Evolutionary conservation across 2,888 invertebrate genomes (phyloP).

Genomic region (Dascillus cervinus): DNA sequence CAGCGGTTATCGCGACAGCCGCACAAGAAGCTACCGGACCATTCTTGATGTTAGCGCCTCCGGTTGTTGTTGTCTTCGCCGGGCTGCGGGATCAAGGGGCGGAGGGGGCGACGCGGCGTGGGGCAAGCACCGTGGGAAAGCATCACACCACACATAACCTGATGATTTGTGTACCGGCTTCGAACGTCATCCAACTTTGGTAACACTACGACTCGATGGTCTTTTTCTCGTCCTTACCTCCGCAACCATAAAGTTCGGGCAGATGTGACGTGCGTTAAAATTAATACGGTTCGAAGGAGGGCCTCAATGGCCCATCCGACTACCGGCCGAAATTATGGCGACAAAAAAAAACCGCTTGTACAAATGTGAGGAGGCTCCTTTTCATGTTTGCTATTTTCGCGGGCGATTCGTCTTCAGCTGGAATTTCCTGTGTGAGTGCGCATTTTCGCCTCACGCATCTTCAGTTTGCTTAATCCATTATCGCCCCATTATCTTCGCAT

Average conservation of each 20-base stretch:
- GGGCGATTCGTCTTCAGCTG: too few relatives aligned
- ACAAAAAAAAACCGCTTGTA: too few relatives aligned
- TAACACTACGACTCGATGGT: background rate
- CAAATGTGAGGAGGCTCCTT: too few relatives aligned
- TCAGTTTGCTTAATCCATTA: too few relatives aligned
- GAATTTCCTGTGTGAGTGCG: too few relatives aligned
- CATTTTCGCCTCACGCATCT: too few relatives aligned
- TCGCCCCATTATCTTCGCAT: too few relatives aligned
- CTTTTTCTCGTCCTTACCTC: background rate
- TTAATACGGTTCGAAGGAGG: background rate
- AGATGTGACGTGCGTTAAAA: background rate
- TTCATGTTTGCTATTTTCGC: too few relatives aligned
- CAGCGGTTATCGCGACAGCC: slow-evolving; percentile 12
- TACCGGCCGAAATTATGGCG: background rate
- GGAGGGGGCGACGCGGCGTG: slow-evolving; percentile 18
- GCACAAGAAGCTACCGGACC: slow-evolving; percentile 24
- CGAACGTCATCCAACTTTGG: slow-evolving; percentile 3
- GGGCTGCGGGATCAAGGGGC: slow-evolving; percentile 9
- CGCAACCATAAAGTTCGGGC: background rate
- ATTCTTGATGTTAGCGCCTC: slow-evolving; percentile 30
- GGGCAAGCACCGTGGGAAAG: slow-evolving; percentile 36
- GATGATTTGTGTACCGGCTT: slow-evolving; percentile 35
- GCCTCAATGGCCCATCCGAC: background rate
- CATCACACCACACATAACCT: slow-evolving; percentile 34
- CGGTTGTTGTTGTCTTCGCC: slow-evolving; percentile 30